phyloP scores from a whole-genome alignment of 2,797 vertebrate genomes.

The Crenichthys baileyi region DNA sequence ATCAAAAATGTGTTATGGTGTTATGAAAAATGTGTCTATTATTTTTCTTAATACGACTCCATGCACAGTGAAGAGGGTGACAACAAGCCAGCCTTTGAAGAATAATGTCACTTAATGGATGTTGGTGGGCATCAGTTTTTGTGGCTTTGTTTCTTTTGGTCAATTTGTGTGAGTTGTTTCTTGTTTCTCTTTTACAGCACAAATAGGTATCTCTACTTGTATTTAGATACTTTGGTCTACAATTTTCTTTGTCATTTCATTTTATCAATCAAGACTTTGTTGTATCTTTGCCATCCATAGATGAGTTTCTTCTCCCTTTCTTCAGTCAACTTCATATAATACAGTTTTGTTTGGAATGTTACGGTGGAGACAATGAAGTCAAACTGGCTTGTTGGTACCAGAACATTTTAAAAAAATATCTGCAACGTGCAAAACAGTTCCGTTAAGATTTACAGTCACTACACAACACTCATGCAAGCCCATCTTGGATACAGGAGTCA shows the following conservation, averaged over 20 bases:
- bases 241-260: not conserved
- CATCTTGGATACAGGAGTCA: too few relatives aligned
- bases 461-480: too few relatives aligned
- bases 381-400: too few relatives aligned
- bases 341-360: not conserved
- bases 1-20: too few relatives aligned
- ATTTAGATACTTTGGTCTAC: not conserved
- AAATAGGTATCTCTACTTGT: not conserved
- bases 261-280: not conserved
- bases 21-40: conserved; percentile 33
- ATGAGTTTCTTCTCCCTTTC: not conserved
- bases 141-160: not conserved
- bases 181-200: not conserved
- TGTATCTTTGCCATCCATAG: not conserved
- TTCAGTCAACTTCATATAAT: not conserved
- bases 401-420: too few relatives aligned
- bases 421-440: too few relatives aligned
- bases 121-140: not conserved
- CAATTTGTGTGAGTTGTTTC: not conserved
- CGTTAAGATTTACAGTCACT: too few relatives aligned
- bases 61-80: conserved; percentile 15
- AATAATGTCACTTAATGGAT: not conserved
- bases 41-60: conserved; percentile 39
- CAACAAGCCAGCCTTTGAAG: conserved; percentile 24
- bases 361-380: too few relatives aligned